A percentile compares a stretch with the other conserved stretches of the same genome.
Evolutionary conservation across 2,888 invertebrate genomes (phyloP).

Genomic region (Axea sp.): DNA sequence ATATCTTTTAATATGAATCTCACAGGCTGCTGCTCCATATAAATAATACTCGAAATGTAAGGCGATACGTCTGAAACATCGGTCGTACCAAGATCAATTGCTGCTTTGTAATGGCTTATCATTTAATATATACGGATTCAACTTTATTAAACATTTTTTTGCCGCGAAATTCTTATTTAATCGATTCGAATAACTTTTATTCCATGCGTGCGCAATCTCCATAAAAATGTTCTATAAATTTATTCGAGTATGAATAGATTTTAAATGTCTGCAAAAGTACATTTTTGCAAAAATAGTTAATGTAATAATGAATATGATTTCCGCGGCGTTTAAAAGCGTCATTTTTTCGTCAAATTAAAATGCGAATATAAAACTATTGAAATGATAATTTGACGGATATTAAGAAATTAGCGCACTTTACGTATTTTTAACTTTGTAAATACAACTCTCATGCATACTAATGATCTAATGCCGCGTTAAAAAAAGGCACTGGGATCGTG

Average conservation of each 20-base stretch:
- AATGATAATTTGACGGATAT: constrained; percentile 29
- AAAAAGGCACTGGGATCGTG: constrained; percentile 52
- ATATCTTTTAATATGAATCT: constrained; percentile 78
- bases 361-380: constrained; percentile 29
- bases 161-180: constrained; percentile 13
- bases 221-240: too few relatives aligned
- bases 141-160: constrained; percentile 44
- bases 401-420: constrained; percentile 41
- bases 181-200: constrained; percentile 7
- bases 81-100: constrained; percentile 73
- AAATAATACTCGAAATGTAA: constrained; percentile 62
- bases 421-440: constrained; percentile 57
- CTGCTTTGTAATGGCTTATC: constrained; percentile 61
- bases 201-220: too few relatives aligned
- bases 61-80: constrained; percentile 70
- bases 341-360: constrained; percentile 18
- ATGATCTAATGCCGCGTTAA: constrained; percentile 58
- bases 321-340: too few relatives aligned
- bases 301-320: too few relatives aligned
- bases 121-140: constrained; percentile 30
- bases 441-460: constrained; percentile 55
- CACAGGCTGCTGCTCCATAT: constrained; percentile 60
- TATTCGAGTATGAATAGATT: too few relatives aligned
- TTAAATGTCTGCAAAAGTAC: too few relatives aligned
- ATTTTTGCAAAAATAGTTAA: too few relatives aligned